These are phyloP conservation scores for Phenganax marumi DNA, from an alignment of 92 coral and sea anemone genomes.

Conservation along the genomic window DNA sequence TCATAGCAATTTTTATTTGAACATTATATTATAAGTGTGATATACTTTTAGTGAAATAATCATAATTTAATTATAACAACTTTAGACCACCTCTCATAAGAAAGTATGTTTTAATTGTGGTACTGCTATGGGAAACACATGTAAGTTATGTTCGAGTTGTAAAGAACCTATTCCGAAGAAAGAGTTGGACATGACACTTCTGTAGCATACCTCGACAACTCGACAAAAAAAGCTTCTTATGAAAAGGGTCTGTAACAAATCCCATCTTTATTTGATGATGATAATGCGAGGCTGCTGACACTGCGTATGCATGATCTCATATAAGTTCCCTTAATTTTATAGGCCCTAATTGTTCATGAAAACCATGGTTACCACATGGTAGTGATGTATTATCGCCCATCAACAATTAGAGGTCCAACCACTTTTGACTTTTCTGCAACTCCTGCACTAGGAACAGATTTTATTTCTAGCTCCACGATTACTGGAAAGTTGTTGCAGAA, in stretches of 20 bases:
- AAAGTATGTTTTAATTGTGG: neutral
- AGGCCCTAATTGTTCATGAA: neutral
- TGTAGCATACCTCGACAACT: neutral
- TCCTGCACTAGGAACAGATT: neutral
- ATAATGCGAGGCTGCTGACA: too few species aligned
- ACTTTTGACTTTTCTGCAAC: neutral
- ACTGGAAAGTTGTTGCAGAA: too few species aligned
- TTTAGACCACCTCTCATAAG: neutral
- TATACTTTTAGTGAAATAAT: too few species aligned
- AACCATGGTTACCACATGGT: neutral
- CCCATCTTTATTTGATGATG: neutral
- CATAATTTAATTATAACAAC: neutral
- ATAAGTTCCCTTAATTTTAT: neutral
- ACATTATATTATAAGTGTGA: too few species aligned
- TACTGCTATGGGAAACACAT: neutral
- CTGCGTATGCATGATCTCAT: too few species aligned
- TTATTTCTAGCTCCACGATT: too few species aligned
- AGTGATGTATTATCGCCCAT: constrained; percentile 1
- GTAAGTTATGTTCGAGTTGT: neutral
- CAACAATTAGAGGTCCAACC: neutral
- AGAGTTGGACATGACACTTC: neutral
- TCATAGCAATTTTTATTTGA: too few species aligned
- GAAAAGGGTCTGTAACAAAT: neutral
- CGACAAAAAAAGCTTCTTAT: neutral
- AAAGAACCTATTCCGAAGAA: neutral